Percentiles rank a stretch among this genome's conserved stretches.
phyloP scores from a whole-genome alignment of 30 jellyfish, hydroid and myxozoan genomes.

The Hydractinia symbiolongicarpus region DNA sequence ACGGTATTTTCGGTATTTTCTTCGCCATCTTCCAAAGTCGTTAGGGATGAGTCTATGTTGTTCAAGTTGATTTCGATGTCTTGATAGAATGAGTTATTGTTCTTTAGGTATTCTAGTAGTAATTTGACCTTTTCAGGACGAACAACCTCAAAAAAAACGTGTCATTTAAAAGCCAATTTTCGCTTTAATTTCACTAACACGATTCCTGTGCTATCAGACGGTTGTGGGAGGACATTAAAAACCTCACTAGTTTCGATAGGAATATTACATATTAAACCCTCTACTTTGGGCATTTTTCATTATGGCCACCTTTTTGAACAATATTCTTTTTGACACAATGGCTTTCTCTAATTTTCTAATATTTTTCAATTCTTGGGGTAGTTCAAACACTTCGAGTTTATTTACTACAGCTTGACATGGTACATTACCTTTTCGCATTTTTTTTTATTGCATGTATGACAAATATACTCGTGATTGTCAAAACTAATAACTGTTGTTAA shows the following conservation, averaged over 20 bases:
- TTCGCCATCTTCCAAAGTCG: too few species aligned
- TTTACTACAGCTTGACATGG: conserved; percentile 20
- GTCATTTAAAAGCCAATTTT: background rate
- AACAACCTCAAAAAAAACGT: conserved; percentile 25
- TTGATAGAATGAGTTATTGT: conserved; percentile 13
- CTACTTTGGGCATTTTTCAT: conserved; percentile 26
- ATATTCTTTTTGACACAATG: background rate
- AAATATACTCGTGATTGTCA: background rate
- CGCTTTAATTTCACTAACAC: conserved; percentile 9
- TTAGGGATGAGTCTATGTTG: too few species aligned
- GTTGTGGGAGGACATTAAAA: background rate
- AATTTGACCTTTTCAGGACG: background rate
- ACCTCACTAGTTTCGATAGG: conserved; percentile 12
- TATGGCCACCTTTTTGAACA: conserved; percentile 13
- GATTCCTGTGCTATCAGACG: conserved; percentile 5
- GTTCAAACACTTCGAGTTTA: background rate
- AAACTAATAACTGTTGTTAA: background rate
- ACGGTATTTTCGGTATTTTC: too few species aligned
- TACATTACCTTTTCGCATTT: background rate
- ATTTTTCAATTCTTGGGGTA: background rate
- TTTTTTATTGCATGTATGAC: conserved; percentile 8
- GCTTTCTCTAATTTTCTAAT: background rate
- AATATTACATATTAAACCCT: conserved; percentile 12
- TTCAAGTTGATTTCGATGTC: background rate
- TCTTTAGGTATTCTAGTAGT: background rate